phyloP scores from a whole-genome alignment of 2,797 vertebrate genomes.

The Ataeniobius toweri region DNA sequence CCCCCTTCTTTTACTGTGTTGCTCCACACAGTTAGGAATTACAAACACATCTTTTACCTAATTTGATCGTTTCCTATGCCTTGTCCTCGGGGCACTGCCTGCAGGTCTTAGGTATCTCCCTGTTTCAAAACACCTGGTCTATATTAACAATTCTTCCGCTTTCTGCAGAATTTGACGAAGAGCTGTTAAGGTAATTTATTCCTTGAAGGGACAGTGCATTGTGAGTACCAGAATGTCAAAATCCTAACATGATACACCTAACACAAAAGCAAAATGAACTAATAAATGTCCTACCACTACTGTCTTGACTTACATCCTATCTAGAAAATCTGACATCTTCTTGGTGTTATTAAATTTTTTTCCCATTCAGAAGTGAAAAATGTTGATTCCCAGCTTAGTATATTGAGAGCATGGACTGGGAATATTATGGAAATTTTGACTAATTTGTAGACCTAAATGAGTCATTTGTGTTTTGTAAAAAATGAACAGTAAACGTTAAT shows the following conservation, averaged over 20 bases:
- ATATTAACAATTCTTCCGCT: not conserved
- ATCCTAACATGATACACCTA: not conserved
- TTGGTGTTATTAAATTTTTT: not conserved
- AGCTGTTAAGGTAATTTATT: not conserved
- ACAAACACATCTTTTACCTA: not conserved
- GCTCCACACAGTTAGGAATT: not conserved
- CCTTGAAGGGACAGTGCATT: not conserved
- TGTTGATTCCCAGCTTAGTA: not conserved
- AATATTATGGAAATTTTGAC: constrained; percentile 20
- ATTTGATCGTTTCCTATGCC: not conserved
- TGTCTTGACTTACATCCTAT: not conserved
- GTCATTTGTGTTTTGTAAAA: not conserved
- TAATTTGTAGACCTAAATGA: not conserved
- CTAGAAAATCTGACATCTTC: not conserved
- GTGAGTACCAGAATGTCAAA: not conserved
- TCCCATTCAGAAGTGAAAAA: not conserved
- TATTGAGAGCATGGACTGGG: not conserved
- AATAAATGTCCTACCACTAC: not conserved
- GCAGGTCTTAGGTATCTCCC: not conserved
- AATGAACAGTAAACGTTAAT: not conserved
- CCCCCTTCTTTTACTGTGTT: not conserved
- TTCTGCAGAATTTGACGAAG: not conserved
- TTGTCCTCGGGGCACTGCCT: not conserved
- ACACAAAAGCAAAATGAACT: not conserved
- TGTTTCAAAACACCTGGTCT: not conserved